Base-by-base conservation (phyloP, 2,888 invertebrate genomes). In the Troglohyphantes excavatus region DNA sequence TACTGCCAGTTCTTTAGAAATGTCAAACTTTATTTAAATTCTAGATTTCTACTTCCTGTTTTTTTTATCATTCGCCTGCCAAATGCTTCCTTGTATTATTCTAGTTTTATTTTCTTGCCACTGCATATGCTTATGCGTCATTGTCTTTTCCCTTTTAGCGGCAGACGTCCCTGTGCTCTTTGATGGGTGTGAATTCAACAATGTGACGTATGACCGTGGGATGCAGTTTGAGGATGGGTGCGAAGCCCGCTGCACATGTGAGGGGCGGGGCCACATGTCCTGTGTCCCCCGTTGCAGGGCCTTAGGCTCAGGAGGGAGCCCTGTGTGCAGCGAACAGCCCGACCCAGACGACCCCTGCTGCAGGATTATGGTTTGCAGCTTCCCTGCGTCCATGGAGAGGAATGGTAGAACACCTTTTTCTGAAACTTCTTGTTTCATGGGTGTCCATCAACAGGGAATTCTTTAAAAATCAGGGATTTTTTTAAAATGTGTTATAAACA, bases 191-290 rank as follows among this genome's bases (percentile, higher is more conserved):
- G 93, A 94, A 1, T 95, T 95, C 92, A 95, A 95, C 17, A 96
- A 96, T 92, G 65, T 85, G 23, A 90, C 90, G 0, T 96, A 97
- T 92, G 94, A 95, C 65, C 94, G 95, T 67, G 96, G 97, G 2
- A 95, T 96, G 91, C 95, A 95, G 19, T 95, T 97, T 93, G 95
- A 96, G 92, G 96, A 97, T 91, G 97, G 96, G 17, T 98, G 98
- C 92, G 95, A 96, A 79, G 95, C 96, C 92, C 95, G 95, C 43
- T 98, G 98, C 93, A 94, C 95, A 63, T 98, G 98, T 92, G 96
- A 96, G 91, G 95, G 95, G 3, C 95, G 95, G 78, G 97, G 96
- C 0, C 94, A 95, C 90, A 95, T 97, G 91, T 95, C 95, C n/a
- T 97, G 97, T 92, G 95, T 95, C 89, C 96, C 96, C 6, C 68